These are phyloP conservation scores for Cylas formicarius DNA, from an alignment of 1,140 invertebrate genomes.

Conservation along the genomic window DNA sequence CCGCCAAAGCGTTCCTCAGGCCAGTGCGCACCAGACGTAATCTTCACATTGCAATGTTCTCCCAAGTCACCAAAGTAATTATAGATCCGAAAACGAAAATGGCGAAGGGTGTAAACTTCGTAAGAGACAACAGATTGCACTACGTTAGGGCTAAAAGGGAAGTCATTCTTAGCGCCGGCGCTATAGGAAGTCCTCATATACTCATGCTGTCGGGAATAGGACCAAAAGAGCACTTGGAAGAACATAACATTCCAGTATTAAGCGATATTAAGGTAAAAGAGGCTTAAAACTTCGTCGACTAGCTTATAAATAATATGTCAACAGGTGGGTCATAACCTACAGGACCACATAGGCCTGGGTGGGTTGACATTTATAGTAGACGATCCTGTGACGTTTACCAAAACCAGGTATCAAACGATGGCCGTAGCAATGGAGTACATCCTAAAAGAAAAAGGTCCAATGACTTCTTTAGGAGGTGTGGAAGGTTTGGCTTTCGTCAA, in stretches of 20 bases:
- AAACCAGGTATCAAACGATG: conserved; percentile 64
- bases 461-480: conserved; percentile 69
- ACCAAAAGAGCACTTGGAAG: conserved; percentile 66
- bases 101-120: conserved; percentile 70
- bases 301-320: too few species aligned
- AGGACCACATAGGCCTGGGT: conserved; percentile 77
- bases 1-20: conserved; percentile 79
- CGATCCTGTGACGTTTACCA: conserved; percentile 71
- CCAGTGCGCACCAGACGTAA: conserved; percentile 72
- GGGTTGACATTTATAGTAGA: conserved; percentile 76
- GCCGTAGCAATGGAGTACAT: conserved; percentile 75
- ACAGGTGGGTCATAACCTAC: conserved; percentile 78
- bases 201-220: conserved; percentile 86
- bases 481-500: conserved; percentile 80
- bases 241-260: conserved; percentile 66
- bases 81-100: conserved; percentile 58
- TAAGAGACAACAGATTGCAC: conserved; percentile 55
- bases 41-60: conserved; percentile 71
- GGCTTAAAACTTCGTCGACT: too few species aligned
- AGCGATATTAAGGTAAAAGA: conserved; percentile 65
- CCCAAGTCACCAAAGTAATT: conserved; percentile 65
- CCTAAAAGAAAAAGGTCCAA: conserved; percentile 66
- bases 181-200: conserved; percentile 75
- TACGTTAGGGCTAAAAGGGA: conserved; percentile 64
- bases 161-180: conserved; percentile 73